Base-by-base conservation (phyloP, 2,888 invertebrate genomes). In the Leptinotarsa juncta region DNA sequence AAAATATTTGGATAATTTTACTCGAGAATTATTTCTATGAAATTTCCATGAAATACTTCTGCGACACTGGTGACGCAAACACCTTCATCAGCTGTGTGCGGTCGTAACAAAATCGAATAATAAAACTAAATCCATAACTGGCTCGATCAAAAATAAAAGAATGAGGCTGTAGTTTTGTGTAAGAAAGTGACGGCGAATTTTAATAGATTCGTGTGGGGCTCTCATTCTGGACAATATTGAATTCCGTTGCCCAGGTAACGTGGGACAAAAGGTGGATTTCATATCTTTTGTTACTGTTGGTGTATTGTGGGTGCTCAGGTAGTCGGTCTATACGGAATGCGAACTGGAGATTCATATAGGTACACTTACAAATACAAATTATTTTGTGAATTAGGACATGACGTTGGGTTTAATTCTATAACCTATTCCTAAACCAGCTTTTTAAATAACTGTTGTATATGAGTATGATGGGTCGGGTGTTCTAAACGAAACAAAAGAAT, bases 221-320 rank as follows among this genome's bases (percentile, higher is more conserved):
- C 77, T 77, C 62, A 72, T 75, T 67, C 71, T 81, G 83, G 83
- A 85, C 84, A 84, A 85, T 85, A 85, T 84, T 85, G 83, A 82
- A 83, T 85, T 85, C 84, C 84, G 82, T 83, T 72, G 80, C 82
- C 84, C 85, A 86, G 86, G 86, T 86, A 86, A 84, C 83, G 81
- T 82, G 81, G 85, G 84, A 86, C 86, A 86, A 86, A 84, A 83
- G 85, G 83, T 81, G 85, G 86, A 86, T 86, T 86, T 85, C 82
- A 81, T 82, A 82, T 85, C 85, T 85, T 84, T 86, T 86, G 86
- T 86, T 86, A 83, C 82, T 81, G 77, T 82, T 55, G 60, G 66
- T 65, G 83, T 82, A 86, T 86, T 86, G 86, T 87, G 85, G 86
- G 86, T 85, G 86, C 84, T 81, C 86, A 86, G 87, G 87, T 87